These are phyloP conservation scores for Frankliniella fusca DNA, from an alignment of 2,888 invertebrate species.

Conservation along the genomic window DNA sequence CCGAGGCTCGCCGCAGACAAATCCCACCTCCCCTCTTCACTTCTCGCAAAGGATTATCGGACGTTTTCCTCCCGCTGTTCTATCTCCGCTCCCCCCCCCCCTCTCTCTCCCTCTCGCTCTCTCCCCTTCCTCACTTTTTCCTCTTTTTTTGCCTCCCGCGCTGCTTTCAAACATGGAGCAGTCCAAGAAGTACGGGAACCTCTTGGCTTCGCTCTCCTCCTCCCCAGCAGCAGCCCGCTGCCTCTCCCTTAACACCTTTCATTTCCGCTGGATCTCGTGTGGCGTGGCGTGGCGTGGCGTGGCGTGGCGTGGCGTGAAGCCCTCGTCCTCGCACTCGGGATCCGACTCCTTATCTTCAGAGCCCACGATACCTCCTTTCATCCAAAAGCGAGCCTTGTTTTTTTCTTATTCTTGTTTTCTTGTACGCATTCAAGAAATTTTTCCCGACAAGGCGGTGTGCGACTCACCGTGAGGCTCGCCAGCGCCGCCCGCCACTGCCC, in stretches of 20 bases:
- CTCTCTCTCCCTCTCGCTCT: background rate
- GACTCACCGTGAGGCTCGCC: too few species aligned
- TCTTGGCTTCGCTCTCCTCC: too few species aligned
- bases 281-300: background rate
- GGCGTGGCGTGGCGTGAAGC: background rate
- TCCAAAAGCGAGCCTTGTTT: too few species aligned
- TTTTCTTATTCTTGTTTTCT: too few species aligned
- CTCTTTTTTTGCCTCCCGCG: background rate
- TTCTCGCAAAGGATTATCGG: background rate
- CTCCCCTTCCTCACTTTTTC: background rate
- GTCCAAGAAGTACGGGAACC: too few species aligned
- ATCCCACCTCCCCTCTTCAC: background rate
- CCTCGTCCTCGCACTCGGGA: slow-evolving; percentile 5
- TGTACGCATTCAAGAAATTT: too few species aligned
- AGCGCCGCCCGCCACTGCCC: too few species aligned
- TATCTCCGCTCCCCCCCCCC: background rate
- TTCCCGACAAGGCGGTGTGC: too few species aligned
- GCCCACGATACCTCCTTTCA: background rate
- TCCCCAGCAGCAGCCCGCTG: too few species aligned
- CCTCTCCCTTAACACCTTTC: slow-evolving; percentile 8
- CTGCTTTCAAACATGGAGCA: background rate
- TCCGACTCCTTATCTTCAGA: background rate
- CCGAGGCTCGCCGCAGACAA: background rate
- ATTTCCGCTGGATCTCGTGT: slow-evolving; percentile 7
- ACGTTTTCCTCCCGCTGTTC: background rate